These are phyloP conservation scores for Apodemus speciosus DNA, from an alignment of 2,113 vertebrate genomes.

Conservation along the genomic window DNA sequence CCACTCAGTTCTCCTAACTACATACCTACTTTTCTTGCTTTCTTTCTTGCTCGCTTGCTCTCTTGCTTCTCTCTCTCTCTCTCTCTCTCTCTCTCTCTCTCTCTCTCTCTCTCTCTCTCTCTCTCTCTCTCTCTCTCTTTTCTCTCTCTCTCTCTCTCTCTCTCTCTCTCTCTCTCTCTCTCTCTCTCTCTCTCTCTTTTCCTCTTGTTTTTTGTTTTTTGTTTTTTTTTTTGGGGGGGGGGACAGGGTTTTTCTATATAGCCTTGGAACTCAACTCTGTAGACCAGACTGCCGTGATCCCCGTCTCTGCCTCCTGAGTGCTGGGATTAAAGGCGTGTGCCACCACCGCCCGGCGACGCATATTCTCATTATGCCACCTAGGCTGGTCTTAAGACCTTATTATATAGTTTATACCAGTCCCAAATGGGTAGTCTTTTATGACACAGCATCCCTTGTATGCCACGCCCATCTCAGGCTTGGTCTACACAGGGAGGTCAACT, in stretches of 20 bases:
- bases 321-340: not conserved
- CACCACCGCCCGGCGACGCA: not conserved
- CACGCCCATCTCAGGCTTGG: not conserved
- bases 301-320: not conserved
- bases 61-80: too few species aligned
- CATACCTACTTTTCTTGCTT: fast-evolving
- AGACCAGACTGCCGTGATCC: not conserved
- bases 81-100: too few species aligned
- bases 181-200: too few species aligned
- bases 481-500: not conserved
- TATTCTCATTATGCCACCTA: not conserved
- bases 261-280: not conserved
- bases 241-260: not conserved
- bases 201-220: not conserved
- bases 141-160: too few species aligned
- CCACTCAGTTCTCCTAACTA: not conserved
- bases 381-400: not conserved
- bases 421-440: not conserved
- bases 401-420: not conserved
- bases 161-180: too few species aligned
- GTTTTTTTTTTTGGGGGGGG: too few species aligned
- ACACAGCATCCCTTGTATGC: not conserved
- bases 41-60: too few species aligned
- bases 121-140: too few species aligned
- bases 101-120: too few species aligned